phyloP scores from a whole-genome alignment of 2,113 vertebrate genomes.

The Cynopterus brachyotis region DNA sequence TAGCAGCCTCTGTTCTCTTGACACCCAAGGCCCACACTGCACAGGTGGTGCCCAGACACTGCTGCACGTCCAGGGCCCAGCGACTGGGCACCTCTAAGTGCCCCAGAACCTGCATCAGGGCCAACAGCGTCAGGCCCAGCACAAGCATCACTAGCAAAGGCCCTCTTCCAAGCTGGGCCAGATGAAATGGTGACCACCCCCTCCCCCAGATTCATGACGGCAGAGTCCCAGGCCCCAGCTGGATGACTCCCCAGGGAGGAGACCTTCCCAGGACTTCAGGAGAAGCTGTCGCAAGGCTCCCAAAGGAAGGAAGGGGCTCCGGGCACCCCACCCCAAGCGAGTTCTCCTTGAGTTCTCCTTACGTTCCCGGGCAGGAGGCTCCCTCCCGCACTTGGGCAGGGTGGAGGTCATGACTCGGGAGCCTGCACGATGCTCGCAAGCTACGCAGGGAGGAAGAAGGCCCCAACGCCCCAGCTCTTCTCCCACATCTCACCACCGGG shows the following conservation, averaged over 20 bases:
- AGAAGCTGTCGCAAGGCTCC: background rate
- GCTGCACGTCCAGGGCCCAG: background rate
- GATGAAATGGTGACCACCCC: background rate
- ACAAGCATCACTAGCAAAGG: background rate
- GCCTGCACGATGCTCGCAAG: background rate
- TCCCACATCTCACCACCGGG: conserved; percentile 95
- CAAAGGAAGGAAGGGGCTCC: background rate
- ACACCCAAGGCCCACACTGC: background rate
- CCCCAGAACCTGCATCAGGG: background rate
- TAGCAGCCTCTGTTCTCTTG: background rate
- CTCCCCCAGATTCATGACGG: background rate
- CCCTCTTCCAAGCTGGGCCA: background rate
- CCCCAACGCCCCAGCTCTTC: conserved; percentile 74
- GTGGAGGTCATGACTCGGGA: background rate
- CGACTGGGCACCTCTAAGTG: background rate
- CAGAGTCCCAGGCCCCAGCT: background rate
- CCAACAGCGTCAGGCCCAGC: background rate
- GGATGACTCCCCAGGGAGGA: background rate
- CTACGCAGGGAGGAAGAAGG: background rate
- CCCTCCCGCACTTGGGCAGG: background rate
- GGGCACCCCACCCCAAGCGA: background rate
- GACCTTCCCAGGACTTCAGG: background rate
- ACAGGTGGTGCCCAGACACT: background rate
- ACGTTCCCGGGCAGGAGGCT: background rate
- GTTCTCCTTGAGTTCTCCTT: background rate